Evolutionary conservation across 1,140 invertebrate species (phyloP).

Genomic region (Nasonia giraulti): DNA sequence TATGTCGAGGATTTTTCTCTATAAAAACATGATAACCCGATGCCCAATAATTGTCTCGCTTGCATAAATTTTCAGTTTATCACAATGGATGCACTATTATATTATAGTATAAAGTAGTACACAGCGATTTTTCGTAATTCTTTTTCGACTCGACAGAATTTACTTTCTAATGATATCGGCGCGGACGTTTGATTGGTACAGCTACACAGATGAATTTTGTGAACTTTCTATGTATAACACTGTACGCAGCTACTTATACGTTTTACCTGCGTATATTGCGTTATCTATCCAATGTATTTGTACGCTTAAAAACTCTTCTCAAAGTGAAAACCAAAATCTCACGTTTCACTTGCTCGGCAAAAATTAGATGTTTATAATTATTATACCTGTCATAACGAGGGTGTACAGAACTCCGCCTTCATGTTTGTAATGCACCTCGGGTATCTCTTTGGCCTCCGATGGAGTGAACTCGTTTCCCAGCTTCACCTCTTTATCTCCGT

Average conservation of each 20-base stretch:
- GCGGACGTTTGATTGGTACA: background rate
- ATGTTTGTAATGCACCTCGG: slow-evolving; percentile 72
- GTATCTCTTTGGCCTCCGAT: slow-evolving; percentile 67
- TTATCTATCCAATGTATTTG: no score
- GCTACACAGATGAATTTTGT: no score
- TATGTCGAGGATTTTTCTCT: no score
- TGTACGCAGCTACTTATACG: background rate
- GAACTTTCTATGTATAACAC: no score
- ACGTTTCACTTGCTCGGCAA: background rate
- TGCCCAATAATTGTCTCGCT: no score
- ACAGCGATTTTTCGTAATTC: no score
- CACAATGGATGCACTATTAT: no score
- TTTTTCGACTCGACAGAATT: background rate
- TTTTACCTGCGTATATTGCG: background rate
- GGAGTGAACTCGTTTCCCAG: slow-evolving; percentile 77
- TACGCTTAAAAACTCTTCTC: no score
- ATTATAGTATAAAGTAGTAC: no score
- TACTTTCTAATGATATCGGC: background rate
- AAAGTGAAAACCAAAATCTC: no score
- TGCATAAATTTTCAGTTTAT: no score
- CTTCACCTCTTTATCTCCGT: slow-evolving; percentile 69
- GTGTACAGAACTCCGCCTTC: slow-evolving; percentile 77
- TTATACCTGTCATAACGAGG: slow-evolving; percentile 77
- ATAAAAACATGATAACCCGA: no score
- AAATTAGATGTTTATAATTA: background rate